A percentile compares a stretch with the other conserved stretches of the same genome.
Evolutionary conservation across 1,140 invertebrate species (phyloP).

Genomic region (Halesus radiatus): DNA sequence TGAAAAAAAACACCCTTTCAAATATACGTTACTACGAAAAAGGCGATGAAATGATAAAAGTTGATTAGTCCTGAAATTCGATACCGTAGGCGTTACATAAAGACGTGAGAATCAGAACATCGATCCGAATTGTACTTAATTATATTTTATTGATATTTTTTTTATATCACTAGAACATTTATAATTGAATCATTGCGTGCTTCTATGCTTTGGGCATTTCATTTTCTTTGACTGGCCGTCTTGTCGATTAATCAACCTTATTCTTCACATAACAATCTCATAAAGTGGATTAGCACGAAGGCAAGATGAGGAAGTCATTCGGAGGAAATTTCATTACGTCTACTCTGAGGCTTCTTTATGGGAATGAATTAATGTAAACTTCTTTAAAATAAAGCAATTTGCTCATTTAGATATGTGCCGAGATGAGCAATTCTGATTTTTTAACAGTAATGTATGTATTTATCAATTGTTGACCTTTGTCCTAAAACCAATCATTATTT

Average conservation of each 20-base stretch:
- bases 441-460: too few species aligned
- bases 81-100: constrained; percentile 33
- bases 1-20: too few species aligned
- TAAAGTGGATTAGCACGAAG: constrained; percentile 29
- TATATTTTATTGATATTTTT: constrained; percentile 48
- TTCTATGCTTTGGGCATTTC: constrained; percentile 38
- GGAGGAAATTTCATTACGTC: neutral
- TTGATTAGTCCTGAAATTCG: constrained; percentile 3
- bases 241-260: constrained; percentile 30
- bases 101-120: constrained; percentile 33
- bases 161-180: constrained; percentile 43
- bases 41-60: neutral
- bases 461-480: too few species aligned
- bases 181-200: constrained; percentile 44
- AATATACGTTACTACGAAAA: too few species aligned
- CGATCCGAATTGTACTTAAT: constrained; percentile 38
- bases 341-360: too few species aligned
- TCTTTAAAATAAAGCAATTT: too few species aligned
- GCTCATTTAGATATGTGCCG: too few species aligned
- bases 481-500: too few species aligned
- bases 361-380: neutral
- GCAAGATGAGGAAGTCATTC: constrained; percentile 20
- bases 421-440: too few species aligned
- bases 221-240: constrained; percentile 1
- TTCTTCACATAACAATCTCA: constrained; percentile 34